phyloP scores from a whole-genome alignment of 1,140 invertebrate species.

The Arion vulgaris region DNA sequence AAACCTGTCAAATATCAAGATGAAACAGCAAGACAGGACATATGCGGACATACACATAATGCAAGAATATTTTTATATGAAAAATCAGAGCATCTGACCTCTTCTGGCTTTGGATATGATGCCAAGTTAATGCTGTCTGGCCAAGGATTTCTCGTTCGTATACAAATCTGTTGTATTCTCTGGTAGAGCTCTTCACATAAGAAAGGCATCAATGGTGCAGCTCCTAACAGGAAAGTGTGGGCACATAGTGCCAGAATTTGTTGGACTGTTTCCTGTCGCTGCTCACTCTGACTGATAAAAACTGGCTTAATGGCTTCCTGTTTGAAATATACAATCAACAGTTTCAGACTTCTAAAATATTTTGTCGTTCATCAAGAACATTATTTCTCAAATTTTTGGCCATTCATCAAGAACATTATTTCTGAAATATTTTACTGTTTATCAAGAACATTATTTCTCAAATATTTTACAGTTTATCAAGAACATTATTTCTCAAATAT shows the following conservation, averaged over 20 bases:
- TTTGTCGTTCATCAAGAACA: too few species aligned
- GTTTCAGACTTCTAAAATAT: not conserved
- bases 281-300: conserved; percentile 73
- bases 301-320: conserved; percentile 80
- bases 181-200: conserved; percentile 69
- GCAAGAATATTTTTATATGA: too few species aligned
- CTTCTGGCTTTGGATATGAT: conserved; percentile 52
- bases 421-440: too few species aligned
- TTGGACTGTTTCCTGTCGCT: conserved; percentile 73
- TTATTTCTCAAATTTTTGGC: not conserved
- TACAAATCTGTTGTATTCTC: conserved; percentile 41
- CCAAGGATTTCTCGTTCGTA: conserved; percentile 11
- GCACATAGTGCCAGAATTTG: conserved; percentile 56
- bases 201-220: conserved; percentile 69
- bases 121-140: conserved; percentile 59
- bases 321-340: conserved; percentile 19
- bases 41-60: too few species aligned
- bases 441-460: too few species aligned
- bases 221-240: conserved; percentile 54
- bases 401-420: too few species aligned
- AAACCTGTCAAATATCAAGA: too few species aligned
- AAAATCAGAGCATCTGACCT: conserved; percentile 47
- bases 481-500: too few species aligned
- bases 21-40: too few species aligned
- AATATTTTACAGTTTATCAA: too few species aligned